Evolutionary conservation across 2,888 invertebrate genomes (phyloP).

Genomic region (Synanthedon myopaeformis): DNA sequence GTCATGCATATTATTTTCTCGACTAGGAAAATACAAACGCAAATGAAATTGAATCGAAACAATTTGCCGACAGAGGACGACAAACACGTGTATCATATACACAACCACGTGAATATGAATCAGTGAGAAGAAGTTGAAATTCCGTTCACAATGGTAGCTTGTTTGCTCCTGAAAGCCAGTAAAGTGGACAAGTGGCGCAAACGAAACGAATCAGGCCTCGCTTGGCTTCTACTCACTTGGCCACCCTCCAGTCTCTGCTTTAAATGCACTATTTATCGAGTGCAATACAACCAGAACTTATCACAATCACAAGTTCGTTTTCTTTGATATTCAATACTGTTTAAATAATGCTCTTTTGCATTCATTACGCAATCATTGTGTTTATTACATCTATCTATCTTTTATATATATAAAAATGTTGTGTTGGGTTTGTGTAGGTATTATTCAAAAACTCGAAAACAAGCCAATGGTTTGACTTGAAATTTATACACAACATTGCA

Average conservation of each 20-base stretch:
- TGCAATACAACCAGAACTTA: conserved; percentile 1
- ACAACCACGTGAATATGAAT: background rate
- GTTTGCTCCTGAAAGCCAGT: conserved; percentile 55
- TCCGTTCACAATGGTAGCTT: conserved; percentile 44
- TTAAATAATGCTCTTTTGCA: too few relatives aligned
- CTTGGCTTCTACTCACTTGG: conserved; percentile 32
- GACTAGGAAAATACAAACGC: background rate
- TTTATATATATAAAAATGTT: too few relatives aligned
- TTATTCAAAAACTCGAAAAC: too few relatives aligned
- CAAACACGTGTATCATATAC: background rate
- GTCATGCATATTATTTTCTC: background rate
- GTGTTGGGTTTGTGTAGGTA: too few relatives aligned
- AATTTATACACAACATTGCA: too few relatives aligned
- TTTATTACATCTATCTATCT: too few relatives aligned
- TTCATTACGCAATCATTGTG: too few relatives aligned
- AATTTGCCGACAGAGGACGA: background rate
- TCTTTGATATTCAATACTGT: background rate
- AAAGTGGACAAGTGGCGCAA: conserved; percentile 48
- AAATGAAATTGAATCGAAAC: background rate
- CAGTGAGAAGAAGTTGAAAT: conserved; percentile 23
- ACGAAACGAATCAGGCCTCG: conserved; percentile 38
- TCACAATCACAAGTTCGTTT: background rate
- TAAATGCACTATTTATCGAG: conserved; percentile 47
- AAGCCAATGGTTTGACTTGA: too few relatives aligned
- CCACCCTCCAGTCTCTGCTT: conserved; percentile 47